Conservation (phyloP, 2,113 vertebrate species). For the Pygoscelis adeliae region DNA sequence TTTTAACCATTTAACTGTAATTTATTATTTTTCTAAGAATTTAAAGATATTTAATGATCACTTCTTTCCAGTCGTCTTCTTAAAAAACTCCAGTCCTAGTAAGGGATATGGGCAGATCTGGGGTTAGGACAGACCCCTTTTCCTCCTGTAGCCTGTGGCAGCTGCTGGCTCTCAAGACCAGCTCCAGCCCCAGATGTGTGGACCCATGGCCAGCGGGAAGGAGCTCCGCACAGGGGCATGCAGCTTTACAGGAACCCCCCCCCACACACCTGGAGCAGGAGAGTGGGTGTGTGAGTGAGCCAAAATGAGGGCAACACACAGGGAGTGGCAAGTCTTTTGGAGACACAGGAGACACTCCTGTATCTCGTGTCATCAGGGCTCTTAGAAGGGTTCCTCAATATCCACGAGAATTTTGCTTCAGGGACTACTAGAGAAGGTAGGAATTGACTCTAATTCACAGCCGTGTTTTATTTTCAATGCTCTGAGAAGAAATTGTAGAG, state of each 20-base stretch:
- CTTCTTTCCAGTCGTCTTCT: neutral
- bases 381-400: neutral
- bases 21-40: neutral
- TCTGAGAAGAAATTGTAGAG: neutral
- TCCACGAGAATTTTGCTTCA: neutral
- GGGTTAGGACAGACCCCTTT: neutral
- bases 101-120: neutral
- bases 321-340: neutral
- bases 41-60: neutral
- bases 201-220: neutral
- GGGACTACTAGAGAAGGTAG: neutral
- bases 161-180: neutral
- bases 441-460: conserved; percentile 13
- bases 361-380: fast-evolving
- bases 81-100: neutral
- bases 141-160: neutral
- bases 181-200: neutral
- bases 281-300: neutral
- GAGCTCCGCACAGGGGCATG: neutral
- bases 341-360: neutral
- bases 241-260: neutral
- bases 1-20: neutral
- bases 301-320: neutral
- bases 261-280: neutral
- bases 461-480: neutral